Evolutionary conservation across 2,113 vertebrate genomes (phyloP), one percentile per base, ranked within the genome.

Genomic region (Sinocyclocheilus grahami): DNA sequence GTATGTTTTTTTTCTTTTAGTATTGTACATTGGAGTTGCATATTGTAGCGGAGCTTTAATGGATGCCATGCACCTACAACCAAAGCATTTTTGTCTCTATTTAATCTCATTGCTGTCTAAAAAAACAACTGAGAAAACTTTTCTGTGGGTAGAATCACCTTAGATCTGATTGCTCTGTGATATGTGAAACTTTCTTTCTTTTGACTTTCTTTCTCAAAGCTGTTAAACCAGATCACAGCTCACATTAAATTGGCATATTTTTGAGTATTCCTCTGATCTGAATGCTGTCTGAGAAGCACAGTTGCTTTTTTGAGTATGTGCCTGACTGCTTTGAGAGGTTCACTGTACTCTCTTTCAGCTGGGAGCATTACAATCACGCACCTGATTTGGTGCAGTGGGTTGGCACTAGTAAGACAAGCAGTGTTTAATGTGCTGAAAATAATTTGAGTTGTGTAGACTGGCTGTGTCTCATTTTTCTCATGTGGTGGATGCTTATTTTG

Each of bases 351-450:
- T 72, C 69, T 74, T 51, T 83, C 82, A 83, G 20, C 30, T 58
- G 67, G 46, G 51, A 83, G 82, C 48, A 1, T 55, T 84, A 84
- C 51, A 84, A 60, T 74, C 69, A 84, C n/a, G 27, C 82, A 60
- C 82, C 82, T 84, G 82, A 75, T 75, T 84, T 84, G 48, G 48
- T 84, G 51, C 69, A 84, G 27, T 71, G 18, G 81, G 82, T 84
- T 84, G 69, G 67, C 82, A 84, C 51, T 39, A 39, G 82, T 84
- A 18, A 84, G 82, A 84, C 69, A 60, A 60, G 51, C 82, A 84
- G 69, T 16, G 51, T 74, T 84, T 84, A 74, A 74, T 83, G 82
- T 74, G 6, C 63, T 83, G 67, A 39, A 74, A 53, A 58, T 27
- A 74, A 72, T 83, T 39, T 39, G 33, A 39, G 51, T 58, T 16